Evolutionary conservation across 2,888 invertebrate genomes (phyloP).

Genomic region (Latrodectus elegans): DNA sequence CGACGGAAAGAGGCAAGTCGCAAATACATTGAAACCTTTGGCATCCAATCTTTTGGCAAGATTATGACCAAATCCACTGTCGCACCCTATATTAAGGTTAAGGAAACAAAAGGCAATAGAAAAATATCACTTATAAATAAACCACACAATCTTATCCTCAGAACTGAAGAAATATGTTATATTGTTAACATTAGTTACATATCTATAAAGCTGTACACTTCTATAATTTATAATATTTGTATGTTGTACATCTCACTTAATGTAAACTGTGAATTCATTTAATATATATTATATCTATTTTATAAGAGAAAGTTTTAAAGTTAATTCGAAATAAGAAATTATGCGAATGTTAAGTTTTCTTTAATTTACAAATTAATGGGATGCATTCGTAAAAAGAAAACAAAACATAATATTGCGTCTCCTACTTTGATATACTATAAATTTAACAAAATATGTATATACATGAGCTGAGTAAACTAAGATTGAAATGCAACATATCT

Average conservation of each 20-base stretch:
- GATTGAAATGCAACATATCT: too few species aligned
- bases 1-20: slow-evolving; percentile 67
- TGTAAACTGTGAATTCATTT: not conserved
- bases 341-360: too few species aligned
- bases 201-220: not conserved
- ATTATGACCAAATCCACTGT: slow-evolving; percentile 25
- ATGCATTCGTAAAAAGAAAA: too few species aligned
- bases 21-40: slow-evolving; percentile 14
- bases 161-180: not conserved
- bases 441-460: too few species aligned
- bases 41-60: slow-evolving; percentile 9
- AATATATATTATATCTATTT: too few species aligned
- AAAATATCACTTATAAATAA: not conserved
- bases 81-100: slow-evolving; percentile 8
- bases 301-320: too few species aligned
- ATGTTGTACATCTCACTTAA: not conserved
- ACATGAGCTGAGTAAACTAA: too few species aligned
- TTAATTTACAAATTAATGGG: too few species aligned
- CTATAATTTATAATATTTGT: not conserved
- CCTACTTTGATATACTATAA: too few species aligned
- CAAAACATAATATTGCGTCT: too few species aligned
- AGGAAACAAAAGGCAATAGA: not conserved
- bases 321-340: too few species aligned
- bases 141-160: not conserved
- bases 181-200: not conserved